Evolutionary conservation across 1,140 invertebrate genomes (phyloP), one percentile per base, ranked within the genome.

Genomic region (Nymphalis io): DNA sequence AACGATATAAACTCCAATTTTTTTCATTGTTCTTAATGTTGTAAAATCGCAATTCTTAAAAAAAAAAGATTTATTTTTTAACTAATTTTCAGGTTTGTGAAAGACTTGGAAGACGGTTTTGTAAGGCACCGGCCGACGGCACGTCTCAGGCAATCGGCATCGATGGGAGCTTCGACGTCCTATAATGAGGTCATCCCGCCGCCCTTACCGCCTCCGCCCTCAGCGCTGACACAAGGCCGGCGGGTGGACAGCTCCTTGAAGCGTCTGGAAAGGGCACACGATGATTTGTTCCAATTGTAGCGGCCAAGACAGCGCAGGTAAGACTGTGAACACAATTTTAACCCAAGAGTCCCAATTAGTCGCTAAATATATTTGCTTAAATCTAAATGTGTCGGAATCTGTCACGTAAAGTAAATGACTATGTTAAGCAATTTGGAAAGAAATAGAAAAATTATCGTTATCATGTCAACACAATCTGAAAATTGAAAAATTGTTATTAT

Each of bases 261-360:
- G 85, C 94, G 95, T 78, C 93, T 97, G 63, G 95, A 97, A 90
- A 94, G 96, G 79, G 94, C 96, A 80, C 96, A 97, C 87, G 96
- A 97, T 80, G 96, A 97, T 85, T 94, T 97, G 85, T 98, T 97
- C 87, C 96, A 98, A 90, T 96, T 97, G 94, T 97, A 97, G 95
- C 95, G 93, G 78, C 84, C 82, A 84, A 87, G 78, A 73, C 84
- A 87, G 85, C 88, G 89, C 88, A 89, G 89, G 85, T 71, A 13
- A 15, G 33, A 39, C 39, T 40, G 12, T 39, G 27, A 33, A 33
- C 27, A 33, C 27, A 33, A 8, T 33, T 33, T 2, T 33, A 8
- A 33, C 5, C 27, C 27, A 3, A 33, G 6, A 8, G 1, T 33
- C 10, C 10, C 1, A 33, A 1, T 5, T 33, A 33, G 6, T n/a